phyloP scores from a whole-genome alignment of 2,888 invertebrate genomes.

The Griposia aprilina region DNA sequence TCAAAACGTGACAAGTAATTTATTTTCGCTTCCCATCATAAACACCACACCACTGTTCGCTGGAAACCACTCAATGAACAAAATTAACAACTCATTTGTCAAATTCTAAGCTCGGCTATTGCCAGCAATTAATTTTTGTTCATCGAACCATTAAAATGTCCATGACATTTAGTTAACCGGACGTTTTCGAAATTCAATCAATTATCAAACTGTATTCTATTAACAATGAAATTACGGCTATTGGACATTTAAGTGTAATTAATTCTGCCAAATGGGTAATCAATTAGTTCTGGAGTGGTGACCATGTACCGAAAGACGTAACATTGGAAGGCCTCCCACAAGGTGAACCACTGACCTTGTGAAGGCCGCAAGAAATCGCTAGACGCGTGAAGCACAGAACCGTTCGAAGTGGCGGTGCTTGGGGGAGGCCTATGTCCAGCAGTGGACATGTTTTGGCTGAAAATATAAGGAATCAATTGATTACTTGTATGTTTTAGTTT shows the following conservation, averaged over 20 bases:
- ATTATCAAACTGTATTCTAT: slow-evolving; percentile 33
- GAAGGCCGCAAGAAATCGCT: no score
- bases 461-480: neutral
- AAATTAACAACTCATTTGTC: slow-evolving; percentile 41
- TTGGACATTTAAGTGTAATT: slow-evolving; percentile 21
- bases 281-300: no score
- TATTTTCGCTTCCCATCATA: neutral
- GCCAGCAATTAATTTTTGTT: slow-evolving; percentile 50
- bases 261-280: neutral
- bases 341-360: no score
- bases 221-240: slow-evolving; percentile 9
- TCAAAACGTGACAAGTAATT: neutral
- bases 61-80: slow-evolving; percentile 28
- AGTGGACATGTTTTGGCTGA: neutral
- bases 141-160: slow-evolving; percentile 37
- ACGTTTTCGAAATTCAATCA: slow-evolving; percentile 32
- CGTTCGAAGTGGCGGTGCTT: no score
- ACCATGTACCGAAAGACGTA: no score
- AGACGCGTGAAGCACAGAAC: no score
- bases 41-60: neutral
- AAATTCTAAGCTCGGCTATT: slow-evolving; percentile 47
- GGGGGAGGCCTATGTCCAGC: no score
- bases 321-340: no score
- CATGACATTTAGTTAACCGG: slow-evolving; percentile 28
- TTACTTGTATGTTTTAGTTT: neutral